These are phyloP conservation scores for Salvator merianae DNA, from an alignment of 2,113 vertebrate genomes.

Conservation along the genomic window DNA sequence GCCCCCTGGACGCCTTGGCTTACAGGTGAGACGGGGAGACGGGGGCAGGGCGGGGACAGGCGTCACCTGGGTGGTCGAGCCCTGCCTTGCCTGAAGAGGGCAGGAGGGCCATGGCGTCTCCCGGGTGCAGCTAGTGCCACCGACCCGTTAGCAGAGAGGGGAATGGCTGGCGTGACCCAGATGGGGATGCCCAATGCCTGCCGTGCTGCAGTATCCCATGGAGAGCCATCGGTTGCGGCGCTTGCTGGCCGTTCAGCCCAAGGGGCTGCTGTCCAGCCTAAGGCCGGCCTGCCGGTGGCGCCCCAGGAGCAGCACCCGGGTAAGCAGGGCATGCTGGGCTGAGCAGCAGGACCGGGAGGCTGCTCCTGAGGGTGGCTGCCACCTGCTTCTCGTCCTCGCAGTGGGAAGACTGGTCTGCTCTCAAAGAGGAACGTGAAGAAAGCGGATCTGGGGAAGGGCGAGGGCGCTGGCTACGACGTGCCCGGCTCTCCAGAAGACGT, in stretches of 20 bases:
- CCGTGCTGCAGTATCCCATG: too few relatives aligned
- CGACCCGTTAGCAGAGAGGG: not conserved
- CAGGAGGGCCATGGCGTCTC: not conserved
- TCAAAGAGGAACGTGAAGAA: conserved; percentile 87
- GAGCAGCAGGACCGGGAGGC: not conserved
- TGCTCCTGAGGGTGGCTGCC: conserved; percentile 30
- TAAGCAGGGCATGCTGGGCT: not conserved
- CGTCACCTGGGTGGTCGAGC: not conserved
- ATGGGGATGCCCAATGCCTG: not conserved
- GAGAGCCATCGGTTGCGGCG: too few relatives aligned
- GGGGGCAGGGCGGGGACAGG: not conserved
- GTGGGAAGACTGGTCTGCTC: conserved; percentile 83
- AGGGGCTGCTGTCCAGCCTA: not conserved
- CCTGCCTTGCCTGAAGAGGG: too few relatives aligned
- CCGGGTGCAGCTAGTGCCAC: too few relatives aligned
- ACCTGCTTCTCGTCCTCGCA: conserved; percentile 61
- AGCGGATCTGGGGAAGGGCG: conserved; percentile 76
- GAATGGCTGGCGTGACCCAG: not conserved
- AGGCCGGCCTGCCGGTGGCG: not conserved
- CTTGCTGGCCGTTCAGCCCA: too few relatives aligned
- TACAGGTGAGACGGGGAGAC: conserved; percentile 77
- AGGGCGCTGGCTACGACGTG: conserved; percentile 75
- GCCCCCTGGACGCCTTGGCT: conserved; percentile 78
- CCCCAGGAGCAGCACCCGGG: not conserved
- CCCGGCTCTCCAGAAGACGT: conserved; percentile 83